A percentile compares a stretch with the other conserved stretches of the same genome.
These are phyloP conservation scores for Desmophyllum pertusum DNA, from an alignment of 92 coral and sea anemone genomes.

Conservation along the genomic window DNA sequence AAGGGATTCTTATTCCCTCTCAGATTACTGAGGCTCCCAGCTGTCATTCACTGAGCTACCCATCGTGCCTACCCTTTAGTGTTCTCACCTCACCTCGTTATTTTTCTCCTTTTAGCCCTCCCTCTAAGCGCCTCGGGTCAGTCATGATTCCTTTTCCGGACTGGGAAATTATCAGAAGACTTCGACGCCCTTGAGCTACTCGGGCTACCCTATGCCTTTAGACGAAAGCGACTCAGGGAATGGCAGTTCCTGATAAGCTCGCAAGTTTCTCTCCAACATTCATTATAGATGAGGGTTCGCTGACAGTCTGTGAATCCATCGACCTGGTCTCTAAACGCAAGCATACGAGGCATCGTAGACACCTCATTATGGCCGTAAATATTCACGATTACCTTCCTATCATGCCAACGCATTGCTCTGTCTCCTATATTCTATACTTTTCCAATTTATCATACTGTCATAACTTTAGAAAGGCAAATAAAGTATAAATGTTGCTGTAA, in stretches of 20 bases:
- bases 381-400: not conserved
- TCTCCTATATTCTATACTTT: too few species aligned
- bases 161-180: not conserved
- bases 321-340: not conserved
- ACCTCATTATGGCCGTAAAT: not conserved
- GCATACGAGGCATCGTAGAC: not conserved
- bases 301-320: too few species aligned
- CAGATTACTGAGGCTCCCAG: not conserved
- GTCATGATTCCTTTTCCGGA: not conserved
- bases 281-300: too few species aligned
- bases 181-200: constrained; percentile 1
- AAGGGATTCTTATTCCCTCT: too few species aligned
- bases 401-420: not conserved
- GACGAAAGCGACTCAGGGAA: constrained; percentile 6
- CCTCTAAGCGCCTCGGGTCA: not conserved
- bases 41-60: constrained; percentile 19
- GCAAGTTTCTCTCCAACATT: too few species aligned
- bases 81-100: not conserved
- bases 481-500: too few species aligned
- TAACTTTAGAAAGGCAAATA: too few species aligned
- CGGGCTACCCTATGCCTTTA: not conserved
- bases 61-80: too few species aligned
- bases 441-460: too few species aligned
- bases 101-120: constrained; percentile 1
- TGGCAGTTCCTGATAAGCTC: too few species aligned